A percentile compares a stretch with the other conserved stretches of the same genome.
These are phyloP conservation scores for Agrotis exclamationis DNA, from an alignment of 2,888 invertebrate species.

Conservation along the genomic window DNA sequence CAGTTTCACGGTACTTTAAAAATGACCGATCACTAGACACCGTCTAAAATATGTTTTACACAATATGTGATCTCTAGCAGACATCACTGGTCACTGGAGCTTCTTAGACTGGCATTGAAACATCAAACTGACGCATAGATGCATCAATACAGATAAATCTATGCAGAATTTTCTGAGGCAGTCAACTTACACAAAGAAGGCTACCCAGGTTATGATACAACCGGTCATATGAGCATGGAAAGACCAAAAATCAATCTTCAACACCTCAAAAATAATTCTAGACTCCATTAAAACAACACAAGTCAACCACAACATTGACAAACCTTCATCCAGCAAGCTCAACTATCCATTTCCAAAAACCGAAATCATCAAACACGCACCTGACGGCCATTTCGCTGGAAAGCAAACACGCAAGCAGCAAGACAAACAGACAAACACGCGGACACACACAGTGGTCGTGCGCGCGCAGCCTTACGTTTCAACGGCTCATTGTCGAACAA, in stretches of 20 bases:
- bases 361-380: slow-evolving; percentile 57
- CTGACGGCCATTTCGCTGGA: slow-evolving; percentile 63
- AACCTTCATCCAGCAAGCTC: slow-evolving; percentile 21
- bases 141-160: background rate
- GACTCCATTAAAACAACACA: slow-evolving; percentile 25
- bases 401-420: slow-evolving; percentile 59
- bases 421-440: slow-evolving; percentile 63
- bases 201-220: background rate
- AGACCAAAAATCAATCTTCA: background rate
- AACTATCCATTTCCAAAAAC: slow-evolving; percentile 50
- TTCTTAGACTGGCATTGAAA: too few relatives aligned
- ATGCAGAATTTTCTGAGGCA: background rate
- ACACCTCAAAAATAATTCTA: background rate
- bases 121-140: background rate
- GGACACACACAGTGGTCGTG: slow-evolving; percentile 61
- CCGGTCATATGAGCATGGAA: background rate
- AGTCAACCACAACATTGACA: slow-evolving; percentile 25
- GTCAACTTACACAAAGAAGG: too few relatives aligned
- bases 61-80: background rate
- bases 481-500: slow-evolving; percentile 83
- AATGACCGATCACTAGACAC: too few relatives aligned
- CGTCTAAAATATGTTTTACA: too few relatives aligned
- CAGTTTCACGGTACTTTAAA: too few relatives aligned
- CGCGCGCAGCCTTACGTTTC: slow-evolving; percentile 80
- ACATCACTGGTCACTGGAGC: background rate